Evolutionary conservation across 2,113 vertebrate genomes (phyloP).

Genomic region (Passer montanus): DNA sequence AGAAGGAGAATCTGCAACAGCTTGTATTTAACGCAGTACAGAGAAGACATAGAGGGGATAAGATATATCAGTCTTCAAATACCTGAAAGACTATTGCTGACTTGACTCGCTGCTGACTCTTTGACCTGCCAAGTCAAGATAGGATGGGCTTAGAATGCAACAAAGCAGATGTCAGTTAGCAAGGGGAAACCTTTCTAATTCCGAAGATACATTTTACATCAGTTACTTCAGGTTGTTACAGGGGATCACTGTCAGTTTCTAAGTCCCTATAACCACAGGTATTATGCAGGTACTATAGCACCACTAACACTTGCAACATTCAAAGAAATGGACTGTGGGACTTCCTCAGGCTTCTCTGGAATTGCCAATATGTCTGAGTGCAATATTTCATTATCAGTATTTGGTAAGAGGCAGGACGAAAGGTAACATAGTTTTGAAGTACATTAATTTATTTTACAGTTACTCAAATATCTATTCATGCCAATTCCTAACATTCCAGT

Average conservation of each 20-base stretch:
- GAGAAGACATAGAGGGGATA: not conserved
- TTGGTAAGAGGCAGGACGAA: not conserved
- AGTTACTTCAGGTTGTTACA: not conserved
- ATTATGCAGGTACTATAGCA: not conserved
- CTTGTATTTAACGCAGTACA: not conserved
- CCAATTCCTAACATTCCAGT: not conserved
- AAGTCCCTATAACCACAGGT: not conserved
- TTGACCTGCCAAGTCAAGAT: not conserved
- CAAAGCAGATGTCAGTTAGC: not conserved
- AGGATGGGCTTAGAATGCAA: not conserved
- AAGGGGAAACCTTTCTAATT: not conserved
- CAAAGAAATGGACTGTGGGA: not conserved
- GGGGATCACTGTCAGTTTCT: not conserved
- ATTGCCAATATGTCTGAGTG: not conserved
- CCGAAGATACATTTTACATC: accelerated
- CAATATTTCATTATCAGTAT: not conserved
- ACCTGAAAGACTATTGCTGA: not conserved
- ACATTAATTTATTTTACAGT: not conserved
- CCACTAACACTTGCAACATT: not conserved
- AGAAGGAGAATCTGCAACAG: not conserved
- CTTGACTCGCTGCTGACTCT: not conserved
- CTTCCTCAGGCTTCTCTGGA: not conserved
- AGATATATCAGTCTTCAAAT: not conserved
- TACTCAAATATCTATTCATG: not conserved
- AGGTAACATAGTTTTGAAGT: not conserved